Conservation (phyloP, 2,797 vertebrate species). For the Enteromius unitaeniatus region DNA sequence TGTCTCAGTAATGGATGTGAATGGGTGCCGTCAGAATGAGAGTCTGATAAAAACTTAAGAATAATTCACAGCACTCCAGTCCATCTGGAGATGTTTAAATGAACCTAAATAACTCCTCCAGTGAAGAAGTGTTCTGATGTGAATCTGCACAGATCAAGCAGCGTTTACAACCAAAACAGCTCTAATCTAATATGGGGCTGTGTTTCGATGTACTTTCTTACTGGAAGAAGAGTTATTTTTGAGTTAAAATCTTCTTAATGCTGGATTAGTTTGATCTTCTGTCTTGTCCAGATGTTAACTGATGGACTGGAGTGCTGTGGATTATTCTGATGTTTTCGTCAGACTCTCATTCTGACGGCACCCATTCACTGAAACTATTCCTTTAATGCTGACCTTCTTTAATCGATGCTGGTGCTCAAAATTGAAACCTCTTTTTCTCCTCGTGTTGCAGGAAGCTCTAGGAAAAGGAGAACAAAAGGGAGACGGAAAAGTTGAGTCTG, state of each 20-base stretch:
- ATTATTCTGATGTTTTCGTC: not conserved
- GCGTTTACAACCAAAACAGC: not conserved
- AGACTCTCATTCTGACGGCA: not conserved
- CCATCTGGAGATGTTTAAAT: not conserved
- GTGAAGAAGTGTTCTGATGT: not conserved
- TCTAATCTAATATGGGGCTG: not conserved
- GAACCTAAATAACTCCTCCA: not conserved
- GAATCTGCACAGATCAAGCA: not conserved
- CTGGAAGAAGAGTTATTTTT: not conserved
- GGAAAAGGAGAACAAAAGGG: slow-evolving; percentile 76
- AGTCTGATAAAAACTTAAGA: not conserved
- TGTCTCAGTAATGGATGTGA: not conserved
- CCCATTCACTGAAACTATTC: not conserved
- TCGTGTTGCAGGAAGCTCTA: slow-evolving; percentile 71
- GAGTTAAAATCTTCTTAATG: not conserved
- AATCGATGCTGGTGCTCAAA: not conserved
- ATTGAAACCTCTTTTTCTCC: slow-evolving; percentile 42
- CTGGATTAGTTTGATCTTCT: not conserved
- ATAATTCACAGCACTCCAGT: not conserved
- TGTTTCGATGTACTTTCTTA: not conserved
- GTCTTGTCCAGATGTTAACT: not conserved
- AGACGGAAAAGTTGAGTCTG: slow-evolving; percentile 73
- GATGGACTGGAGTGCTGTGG: not conserved
- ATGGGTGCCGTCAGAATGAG: slow-evolving; percentile 1
- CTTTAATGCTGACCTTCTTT: not conserved